A percentile compares a stretch with the other conserved stretches of the same genome.
Evolutionary conservation across 2,113 vertebrate genomes (phyloP).

Genomic region (Papio anubis): DNA sequence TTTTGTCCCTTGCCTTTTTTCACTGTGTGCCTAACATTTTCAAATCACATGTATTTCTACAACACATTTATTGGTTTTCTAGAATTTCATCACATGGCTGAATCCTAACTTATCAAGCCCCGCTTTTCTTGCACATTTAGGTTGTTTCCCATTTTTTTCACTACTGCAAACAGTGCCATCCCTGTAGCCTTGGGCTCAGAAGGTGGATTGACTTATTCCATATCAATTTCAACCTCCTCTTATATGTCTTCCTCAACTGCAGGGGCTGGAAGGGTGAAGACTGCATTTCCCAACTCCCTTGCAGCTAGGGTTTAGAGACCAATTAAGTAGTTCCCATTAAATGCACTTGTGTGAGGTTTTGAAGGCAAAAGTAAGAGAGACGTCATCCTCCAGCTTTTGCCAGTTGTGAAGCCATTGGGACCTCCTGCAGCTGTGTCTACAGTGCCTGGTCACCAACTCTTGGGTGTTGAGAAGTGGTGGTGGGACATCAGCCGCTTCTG

Average conservation of each 20-base stretch:
- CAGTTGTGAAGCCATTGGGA: neutral
- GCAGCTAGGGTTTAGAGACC: neutral
- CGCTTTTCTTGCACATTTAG: neutral
- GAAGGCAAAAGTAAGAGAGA: neutral
- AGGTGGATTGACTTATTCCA: neutral
- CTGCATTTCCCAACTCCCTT: neutral
- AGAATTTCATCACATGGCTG: neutral
- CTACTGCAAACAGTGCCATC: neutral
- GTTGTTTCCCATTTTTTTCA: neutral
- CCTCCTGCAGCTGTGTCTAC: neutral
- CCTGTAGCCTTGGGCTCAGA: neutral
- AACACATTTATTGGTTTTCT: neutral
- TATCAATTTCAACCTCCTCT: neutral
- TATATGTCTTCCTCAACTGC: neutral
- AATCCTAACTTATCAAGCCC: neutral
- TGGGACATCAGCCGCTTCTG: neutral
- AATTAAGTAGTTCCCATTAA: neutral
- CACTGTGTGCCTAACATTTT: neutral
- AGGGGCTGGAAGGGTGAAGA: neutral
- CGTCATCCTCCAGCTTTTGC: neutral
- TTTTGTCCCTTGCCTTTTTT: neutral
- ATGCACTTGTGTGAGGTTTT: neutral
- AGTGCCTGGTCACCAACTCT: neutral
- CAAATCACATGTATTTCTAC: neutral
- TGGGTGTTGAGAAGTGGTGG: neutral